These are phyloP conservation scores for Clunio marinus DNA, from an alignment of 2,888 invertebrate species.

Conservation along the genomic window DNA sequence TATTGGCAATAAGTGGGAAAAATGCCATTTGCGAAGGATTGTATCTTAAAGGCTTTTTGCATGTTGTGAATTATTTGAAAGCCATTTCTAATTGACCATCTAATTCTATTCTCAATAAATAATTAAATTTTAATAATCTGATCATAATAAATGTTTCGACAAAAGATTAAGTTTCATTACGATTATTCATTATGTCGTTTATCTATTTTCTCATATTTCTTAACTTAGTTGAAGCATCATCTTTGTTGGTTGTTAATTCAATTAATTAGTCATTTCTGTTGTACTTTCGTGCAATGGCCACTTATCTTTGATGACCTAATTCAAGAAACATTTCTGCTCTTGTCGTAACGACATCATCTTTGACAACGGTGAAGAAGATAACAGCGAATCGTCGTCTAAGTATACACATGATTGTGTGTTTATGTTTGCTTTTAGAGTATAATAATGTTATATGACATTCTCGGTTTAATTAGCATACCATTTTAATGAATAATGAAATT, in stretches of 20 bases:
- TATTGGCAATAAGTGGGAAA: neutral
- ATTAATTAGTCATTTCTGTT: constrained; percentile 31
- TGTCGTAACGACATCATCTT: neutral
- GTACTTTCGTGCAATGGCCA: neutral
- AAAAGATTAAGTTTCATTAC: constrained; percentile 6
- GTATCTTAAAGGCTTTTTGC: neutral
- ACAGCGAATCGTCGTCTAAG: no score
- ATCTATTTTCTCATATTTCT: neutral
- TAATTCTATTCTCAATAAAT: neutral
- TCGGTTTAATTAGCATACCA: no score
- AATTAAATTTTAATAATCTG: constrained; percentile 35
- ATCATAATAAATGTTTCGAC: constrained; percentile 22
- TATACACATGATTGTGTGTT: no score
- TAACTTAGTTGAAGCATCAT: no score
- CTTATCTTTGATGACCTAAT: constrained; percentile 11
- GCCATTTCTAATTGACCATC: constrained; percentile 1
- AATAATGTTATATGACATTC: no score
- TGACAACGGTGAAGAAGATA: no score
- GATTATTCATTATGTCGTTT: constrained; percentile 1
- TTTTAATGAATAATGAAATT: no score
- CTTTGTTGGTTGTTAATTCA: constrained; percentile 21
- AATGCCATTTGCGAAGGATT: neutral
- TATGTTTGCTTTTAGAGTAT: no score
- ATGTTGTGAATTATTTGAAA: neutral
- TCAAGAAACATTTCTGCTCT: neutral